Evolutionary conservation across 2,797 vertebrate species (phyloP).

Genomic region (Urocyon cinereoargenteus): DNA sequence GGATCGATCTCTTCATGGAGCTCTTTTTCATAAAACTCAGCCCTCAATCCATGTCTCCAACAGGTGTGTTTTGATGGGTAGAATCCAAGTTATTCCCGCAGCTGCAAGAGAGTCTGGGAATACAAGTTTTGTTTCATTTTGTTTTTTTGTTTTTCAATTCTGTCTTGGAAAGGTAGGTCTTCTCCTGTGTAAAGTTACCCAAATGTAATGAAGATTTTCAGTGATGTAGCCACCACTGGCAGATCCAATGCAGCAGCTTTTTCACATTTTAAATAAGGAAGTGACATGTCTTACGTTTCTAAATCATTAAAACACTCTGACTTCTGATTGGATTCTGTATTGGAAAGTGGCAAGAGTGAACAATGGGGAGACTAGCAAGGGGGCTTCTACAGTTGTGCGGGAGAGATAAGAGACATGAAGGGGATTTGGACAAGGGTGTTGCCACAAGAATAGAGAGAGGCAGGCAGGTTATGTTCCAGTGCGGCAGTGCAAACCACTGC

Average conservation of each 20-base stretch:
- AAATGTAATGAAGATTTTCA: neutral
- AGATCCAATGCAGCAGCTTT: neutral
- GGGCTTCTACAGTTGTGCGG: accelerated
- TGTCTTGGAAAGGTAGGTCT: neutral
- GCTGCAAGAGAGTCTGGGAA: neutral
- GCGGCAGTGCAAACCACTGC: neutral
- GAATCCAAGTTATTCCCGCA: neutral
- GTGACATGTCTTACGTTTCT: neutral
- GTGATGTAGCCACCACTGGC: neutral
- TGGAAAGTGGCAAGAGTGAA: neutral
- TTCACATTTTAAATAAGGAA: neutral
- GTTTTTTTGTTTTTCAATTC: neutral
- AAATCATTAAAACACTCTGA: neutral
- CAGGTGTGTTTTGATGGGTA: neutral
- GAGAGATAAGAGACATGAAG: neutral
- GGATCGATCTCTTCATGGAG: neutral
- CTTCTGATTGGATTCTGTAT: neutral
- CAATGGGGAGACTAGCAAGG: neutral
- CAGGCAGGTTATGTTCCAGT: neutral
- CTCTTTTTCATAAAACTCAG: neutral
- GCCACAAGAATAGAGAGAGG: neutral
- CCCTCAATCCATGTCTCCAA: neutral
- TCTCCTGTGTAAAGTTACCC: neutral
- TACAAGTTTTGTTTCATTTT: neutral
- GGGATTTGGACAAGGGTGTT: neutral